These are phyloP conservation scores for Odontocolon sp. DNA, from an alignment of 2,888 invertebrate species.

Conservation along the genomic window DNA sequence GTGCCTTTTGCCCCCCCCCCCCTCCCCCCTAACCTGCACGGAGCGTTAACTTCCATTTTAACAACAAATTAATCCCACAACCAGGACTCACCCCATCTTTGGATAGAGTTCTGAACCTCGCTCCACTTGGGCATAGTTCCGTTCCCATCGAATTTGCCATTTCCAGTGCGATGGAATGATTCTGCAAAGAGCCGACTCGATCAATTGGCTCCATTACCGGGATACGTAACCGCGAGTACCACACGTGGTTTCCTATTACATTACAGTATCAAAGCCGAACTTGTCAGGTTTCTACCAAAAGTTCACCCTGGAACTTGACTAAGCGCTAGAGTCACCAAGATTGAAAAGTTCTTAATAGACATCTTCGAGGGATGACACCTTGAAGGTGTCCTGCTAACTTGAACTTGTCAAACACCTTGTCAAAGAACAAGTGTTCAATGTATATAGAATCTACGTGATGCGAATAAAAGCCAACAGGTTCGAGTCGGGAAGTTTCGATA, in stretches of 20 bases:
- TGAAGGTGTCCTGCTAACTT: neutral
- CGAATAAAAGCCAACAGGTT: constrained; percentile 53
- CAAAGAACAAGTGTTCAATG: neutral
- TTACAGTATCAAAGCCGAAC: constrained; percentile 1
- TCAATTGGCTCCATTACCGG: neutral
- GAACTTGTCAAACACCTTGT: constrained; percentile 42
- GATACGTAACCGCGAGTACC: too few relatives aligned
- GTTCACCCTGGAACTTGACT: neutral
- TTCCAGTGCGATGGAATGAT: neutral
- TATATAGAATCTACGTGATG: constrained; percentile 42
- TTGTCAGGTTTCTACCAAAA: neutral
- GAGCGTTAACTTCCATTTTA: constrained; percentile 59
- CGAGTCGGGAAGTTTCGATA: constrained; percentile 21
- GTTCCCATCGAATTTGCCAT: neutral
- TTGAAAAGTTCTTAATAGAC: constrained; percentile 36
- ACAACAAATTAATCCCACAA: constrained; percentile 69
- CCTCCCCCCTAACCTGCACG: constrained; percentile 4
- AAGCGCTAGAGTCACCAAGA: neutral
- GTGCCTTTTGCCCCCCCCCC: constrained; percentile 51
- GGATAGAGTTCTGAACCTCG: neutral
- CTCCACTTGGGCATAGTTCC: constrained; percentile 11
- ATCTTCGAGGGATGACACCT: constrained; percentile 10
- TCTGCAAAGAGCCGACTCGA: neutral
- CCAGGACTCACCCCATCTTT: neutral
- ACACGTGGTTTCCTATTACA: neutral